These are phyloP conservation scores for Dermolepida albohirtum DNA, from an alignment of 2,888 invertebrate species.

Conservation along the genomic window DNA sequence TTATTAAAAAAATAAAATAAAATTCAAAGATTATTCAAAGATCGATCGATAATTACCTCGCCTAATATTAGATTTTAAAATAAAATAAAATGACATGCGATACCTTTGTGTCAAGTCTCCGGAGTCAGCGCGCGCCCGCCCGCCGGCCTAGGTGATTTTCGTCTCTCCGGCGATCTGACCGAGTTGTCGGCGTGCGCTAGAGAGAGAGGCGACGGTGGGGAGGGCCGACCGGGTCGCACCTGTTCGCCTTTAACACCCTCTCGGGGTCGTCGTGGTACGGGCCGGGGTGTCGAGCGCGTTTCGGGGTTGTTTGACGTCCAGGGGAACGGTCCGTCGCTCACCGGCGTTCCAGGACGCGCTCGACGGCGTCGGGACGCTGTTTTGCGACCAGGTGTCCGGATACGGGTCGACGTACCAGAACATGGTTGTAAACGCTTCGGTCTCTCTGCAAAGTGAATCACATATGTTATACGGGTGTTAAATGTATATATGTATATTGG, in stretches of 20 bases:
- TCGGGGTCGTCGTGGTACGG: conserved; percentile 48
- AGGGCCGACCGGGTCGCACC: conserved; percentile 58
- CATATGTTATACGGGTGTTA: neutral
- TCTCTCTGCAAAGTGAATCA: conserved; percentile 37
- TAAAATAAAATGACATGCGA: conserved; percentile 58
- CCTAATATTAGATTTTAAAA: conserved; percentile 36
- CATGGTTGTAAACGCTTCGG: neutral
- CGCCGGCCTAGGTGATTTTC: conserved; percentile 35
- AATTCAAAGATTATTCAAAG: too few species aligned
- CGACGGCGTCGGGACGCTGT: conserved; percentile 24
- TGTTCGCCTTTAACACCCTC: conserved; percentile 61
- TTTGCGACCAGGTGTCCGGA: conserved; percentile 41
- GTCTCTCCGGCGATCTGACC: conserved; percentile 16
- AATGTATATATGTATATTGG: too few species aligned
- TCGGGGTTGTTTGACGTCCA: conserved; percentile 46
- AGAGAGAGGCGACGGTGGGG: conserved; percentile 46
- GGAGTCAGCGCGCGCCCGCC: conserved; percentile 53
- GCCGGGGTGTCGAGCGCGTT: conserved; percentile 43
- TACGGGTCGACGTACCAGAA: conserved; percentile 40
- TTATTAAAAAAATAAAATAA: too few species aligned
- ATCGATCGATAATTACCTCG: too few species aligned
- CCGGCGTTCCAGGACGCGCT: conserved; percentile 6
- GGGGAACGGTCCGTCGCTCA: neutral
- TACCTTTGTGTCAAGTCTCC: conserved; percentile 52
- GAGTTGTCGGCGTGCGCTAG: conserved; percentile 14